A percentile compares a stretch with the other conserved stretches of the same genome.
Evolutionary conservation across 2,113 vertebrate genomes (phyloP).

Genomic region (Indri indri): DNA sequence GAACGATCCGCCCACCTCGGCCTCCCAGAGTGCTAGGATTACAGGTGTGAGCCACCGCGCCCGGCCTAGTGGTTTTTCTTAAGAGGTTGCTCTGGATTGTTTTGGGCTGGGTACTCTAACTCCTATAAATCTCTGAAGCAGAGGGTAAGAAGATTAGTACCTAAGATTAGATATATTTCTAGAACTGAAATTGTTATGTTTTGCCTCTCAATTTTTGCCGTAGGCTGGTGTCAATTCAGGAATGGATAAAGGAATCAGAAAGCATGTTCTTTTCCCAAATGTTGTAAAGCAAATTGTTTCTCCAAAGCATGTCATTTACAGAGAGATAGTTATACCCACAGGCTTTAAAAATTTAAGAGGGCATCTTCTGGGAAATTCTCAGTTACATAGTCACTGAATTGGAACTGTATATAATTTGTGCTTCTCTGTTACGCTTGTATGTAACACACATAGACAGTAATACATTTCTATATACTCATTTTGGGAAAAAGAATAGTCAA

Average conservation of each 20-base stretch:
- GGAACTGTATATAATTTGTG: neutral
- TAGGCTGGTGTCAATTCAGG: neutral
- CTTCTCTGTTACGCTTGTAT: neutral
- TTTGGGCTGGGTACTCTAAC: neutral
- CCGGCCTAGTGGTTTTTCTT: neutral
- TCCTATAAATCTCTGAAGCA: neutral
- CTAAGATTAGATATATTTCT: neutral
- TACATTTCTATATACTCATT: constrained; percentile 22
- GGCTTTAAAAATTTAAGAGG: constrained; percentile 11
- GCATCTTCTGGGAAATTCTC: constrained; percentile 35
- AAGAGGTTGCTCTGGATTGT: neutral
- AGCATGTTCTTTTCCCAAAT: neutral
- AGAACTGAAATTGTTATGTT: neutral
- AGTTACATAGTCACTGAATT: neutral
- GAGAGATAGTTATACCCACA: neutral
- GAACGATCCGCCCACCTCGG: too few relatives aligned
- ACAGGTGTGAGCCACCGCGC: too few relatives aligned
- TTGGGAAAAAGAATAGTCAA: constrained; percentile 25
- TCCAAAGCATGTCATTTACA: neutral
- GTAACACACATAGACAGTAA: neutral
- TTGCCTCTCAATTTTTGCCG: neutral
- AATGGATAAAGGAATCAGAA: neutral
- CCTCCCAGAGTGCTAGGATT: too few relatives aligned
- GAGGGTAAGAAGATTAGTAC: neutral
- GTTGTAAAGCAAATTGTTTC: constrained; percentile 3